Evolutionary conservation across 2,888 invertebrate species (phyloP).

Genomic region (Athetis lepigone): DNA sequence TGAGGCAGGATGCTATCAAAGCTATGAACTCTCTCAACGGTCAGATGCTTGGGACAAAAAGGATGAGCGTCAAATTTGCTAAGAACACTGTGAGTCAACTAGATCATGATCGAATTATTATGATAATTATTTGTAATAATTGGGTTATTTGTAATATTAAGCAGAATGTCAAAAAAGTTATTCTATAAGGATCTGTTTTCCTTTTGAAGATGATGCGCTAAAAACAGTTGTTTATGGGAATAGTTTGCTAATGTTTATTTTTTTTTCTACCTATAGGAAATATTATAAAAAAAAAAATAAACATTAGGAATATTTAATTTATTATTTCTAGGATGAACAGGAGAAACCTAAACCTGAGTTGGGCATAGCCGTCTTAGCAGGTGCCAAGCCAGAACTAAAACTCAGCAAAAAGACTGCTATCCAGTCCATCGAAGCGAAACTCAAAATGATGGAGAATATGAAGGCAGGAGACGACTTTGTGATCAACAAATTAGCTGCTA

Average conservation of each 20-base stretch:
- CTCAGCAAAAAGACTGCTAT: slow-evolving; percentile 95
- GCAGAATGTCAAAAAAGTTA: too few species aligned
- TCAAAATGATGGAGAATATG: slow-evolving; percentile 94
- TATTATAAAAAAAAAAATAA: too few species aligned
- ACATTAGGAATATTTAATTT: too few species aligned
- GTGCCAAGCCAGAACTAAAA: slow-evolving; percentile 91
- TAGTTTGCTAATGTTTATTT: too few species aligned
- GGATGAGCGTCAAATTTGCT: slow-evolving; percentile 95
- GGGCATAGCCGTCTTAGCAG: slow-evolving; percentile 94
- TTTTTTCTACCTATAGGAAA: too few species aligned
- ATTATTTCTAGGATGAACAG: slow-evolving; percentile 93
- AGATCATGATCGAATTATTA: neutral
- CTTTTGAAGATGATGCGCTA: too few species aligned
- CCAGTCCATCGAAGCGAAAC: slow-evolving; percentile 96
- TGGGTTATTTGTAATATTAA: neutral
- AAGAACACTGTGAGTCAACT: slow-evolving; percentile 91
- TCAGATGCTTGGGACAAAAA: slow-evolving; percentile 93
- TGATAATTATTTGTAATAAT: neutral
- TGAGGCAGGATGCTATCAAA: slow-evolving; percentile 92
- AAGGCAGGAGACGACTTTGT: slow-evolving; percentile 93
- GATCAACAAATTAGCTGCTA: slow-evolving; percentile 92
- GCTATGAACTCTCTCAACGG: slow-evolving; percentile 95
- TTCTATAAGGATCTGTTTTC: too few species aligned
- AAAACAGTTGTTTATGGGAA: neutral
- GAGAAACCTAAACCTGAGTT: slow-evolving; percentile 94